Conservation (phyloP, 2,797 vertebrate species). For the Acipenser transmontanus region DNA sequence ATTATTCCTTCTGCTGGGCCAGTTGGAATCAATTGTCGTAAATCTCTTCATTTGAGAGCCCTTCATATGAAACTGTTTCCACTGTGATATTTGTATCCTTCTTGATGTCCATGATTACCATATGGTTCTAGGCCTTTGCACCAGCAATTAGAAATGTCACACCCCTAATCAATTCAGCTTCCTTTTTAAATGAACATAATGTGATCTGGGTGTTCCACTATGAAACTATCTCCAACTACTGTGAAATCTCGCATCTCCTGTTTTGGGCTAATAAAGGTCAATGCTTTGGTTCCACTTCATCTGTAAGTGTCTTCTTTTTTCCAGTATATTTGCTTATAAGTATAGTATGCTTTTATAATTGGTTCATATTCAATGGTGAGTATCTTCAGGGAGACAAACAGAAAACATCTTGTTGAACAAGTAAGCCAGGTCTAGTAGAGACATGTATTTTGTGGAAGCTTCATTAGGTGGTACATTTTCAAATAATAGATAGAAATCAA, state of each 20-base stretch:
- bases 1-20: constrained; percentile 39
- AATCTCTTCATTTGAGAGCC: constrained; percentile 29
- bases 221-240: constrained; percentile 39
- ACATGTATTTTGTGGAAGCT: too few relatives aligned
- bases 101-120: constrained; percentile 27
- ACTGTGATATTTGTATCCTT: constrained; percentile 26
- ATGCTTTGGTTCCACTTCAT: constrained; percentile 1
- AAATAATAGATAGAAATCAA: too few relatives aligned
- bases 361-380: too few relatives aligned
- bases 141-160: constrained; percentile 25
- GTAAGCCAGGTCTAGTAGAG: too few relatives aligned
- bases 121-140: constrained; percentile 16
- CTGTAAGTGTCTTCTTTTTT: too few relatives aligned
- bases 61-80: constrained; percentile 28
- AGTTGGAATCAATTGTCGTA: constrained; percentile 32
- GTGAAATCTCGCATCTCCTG: constrained; percentile 29
- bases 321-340: too few relatives aligned
- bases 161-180: constrained; percentile 26
- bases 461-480: too few relatives aligned
- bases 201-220: constrained; percentile 27
- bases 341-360: too few relatives aligned
- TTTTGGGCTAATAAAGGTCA: constrained; percentile 27
- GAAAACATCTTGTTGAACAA: too few relatives aligned
- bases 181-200: constrained; percentile 16
- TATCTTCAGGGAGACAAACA: too few relatives aligned